Evolutionary conservation across 2,113 vertebrate genomes (phyloP).

Genomic region (Neolamprologus tretocephalus): DNA sequence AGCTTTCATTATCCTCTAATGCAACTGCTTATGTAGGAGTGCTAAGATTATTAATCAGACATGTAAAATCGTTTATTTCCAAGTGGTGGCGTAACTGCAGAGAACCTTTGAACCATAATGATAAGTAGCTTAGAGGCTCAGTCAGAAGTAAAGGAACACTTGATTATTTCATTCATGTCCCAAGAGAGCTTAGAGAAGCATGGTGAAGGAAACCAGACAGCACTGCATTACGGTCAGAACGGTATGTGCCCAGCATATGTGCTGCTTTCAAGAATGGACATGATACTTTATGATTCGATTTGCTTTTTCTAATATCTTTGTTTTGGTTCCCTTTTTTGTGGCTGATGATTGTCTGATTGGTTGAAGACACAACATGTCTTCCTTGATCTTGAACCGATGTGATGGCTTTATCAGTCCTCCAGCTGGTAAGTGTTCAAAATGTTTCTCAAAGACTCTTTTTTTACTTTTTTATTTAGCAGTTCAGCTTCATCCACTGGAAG

Average conservation of each 20-base stretch:
- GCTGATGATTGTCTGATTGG: neutral
- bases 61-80: neutral
- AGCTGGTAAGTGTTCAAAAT: neutral
- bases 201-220: neutral
- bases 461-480: slow-evolving; percentile 21
- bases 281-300: rapidly evolving
- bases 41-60: neutral
- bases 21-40: neutral
- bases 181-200: neutral
- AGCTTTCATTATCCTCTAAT: neutral
- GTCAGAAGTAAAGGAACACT: slow-evolving; percentile 5
- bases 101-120: slow-evolving; percentile 37
- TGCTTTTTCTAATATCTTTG: neutral
- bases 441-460: neutral
- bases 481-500: slow-evolving; percentile 54
- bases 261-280: neutral
- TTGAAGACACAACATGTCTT: neutral
- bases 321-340: neutral
- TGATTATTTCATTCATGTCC: slow-evolving; percentile 34
- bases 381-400: neutral
- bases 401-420: rapidly evolving
- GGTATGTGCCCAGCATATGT: neutral
- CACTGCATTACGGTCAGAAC: neutral
- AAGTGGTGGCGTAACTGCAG: neutral
- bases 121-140: slow-evolving; percentile 56